Evolutionary conservation across 2,113 vertebrate species (phyloP).

Genomic region (Falcunculus frontatus): DNA sequence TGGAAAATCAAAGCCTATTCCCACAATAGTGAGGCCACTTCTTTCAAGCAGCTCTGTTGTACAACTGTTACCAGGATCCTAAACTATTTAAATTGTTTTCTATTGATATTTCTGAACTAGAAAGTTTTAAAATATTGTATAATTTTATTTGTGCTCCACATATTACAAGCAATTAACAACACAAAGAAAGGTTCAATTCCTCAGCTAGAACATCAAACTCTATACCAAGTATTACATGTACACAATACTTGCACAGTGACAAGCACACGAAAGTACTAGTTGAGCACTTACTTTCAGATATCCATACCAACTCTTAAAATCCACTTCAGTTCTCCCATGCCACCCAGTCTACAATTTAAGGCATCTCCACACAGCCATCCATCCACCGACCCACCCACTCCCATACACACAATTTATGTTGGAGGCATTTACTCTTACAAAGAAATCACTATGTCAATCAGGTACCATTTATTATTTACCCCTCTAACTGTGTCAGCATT

Average conservation of each 20-base stretch:
- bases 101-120: constrained; percentile 52
- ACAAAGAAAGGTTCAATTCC: constrained; percentile 27
- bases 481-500: constrained; percentile 80
- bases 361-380: constrained; percentile 69
- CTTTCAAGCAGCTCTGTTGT: constrained; percentile 46
- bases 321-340: constrained; percentile 71
- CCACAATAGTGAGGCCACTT: constrained; percentile 35
- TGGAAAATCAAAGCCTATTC: constrained; percentile 47
- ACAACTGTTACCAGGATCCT: constrained; percentile 36
- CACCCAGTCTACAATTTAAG: constrained; percentile 75
- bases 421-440: constrained; percentile 66
- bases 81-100: constrained; percentile 18
- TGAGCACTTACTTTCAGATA: constrained; percentile 61
- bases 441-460: constrained; percentile 67
- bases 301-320: constrained; percentile 72
- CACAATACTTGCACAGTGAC: constrained; percentile 64
- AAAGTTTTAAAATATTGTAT: constrained; percentile 59
- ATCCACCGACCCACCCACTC: background rate
- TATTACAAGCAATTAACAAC: constrained; percentile 54
- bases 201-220: constrained; percentile 59
- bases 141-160: constrained; percentile 67
- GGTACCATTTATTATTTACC: constrained; percentile 76
- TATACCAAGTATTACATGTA: constrained; percentile 45
- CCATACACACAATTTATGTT: constrained; percentile 61
- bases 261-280: constrained; percentile 59